Conservation (phyloP, 2,797 vertebrate genomes). For the Oreonectes daqikongensis region DNA sequence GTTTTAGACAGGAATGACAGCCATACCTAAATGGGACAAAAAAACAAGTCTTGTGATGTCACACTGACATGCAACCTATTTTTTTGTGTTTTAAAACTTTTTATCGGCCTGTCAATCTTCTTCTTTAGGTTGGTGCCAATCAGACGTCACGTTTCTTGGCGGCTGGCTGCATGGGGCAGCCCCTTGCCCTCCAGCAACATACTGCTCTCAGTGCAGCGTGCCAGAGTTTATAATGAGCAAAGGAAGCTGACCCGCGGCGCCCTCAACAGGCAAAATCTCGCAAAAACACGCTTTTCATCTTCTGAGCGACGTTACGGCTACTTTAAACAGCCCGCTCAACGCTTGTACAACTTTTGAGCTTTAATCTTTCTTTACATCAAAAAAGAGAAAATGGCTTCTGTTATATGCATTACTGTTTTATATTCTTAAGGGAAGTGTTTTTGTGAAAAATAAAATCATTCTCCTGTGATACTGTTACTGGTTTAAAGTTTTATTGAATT, state of each 20-base stretch:
- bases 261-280: slow-evolving; percentile 75
- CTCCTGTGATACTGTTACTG: slow-evolving; percentile 5
- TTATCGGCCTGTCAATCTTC: slow-evolving; percentile 17
- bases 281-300: slow-evolving; percentile 64
- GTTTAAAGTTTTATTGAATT: neutral
- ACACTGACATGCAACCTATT: neutral
- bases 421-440: neutral
- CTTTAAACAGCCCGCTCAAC: slow-evolving; percentile 77
- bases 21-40: neutral
- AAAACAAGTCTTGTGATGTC: neutral
- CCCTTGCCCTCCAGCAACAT: slow-evolving; percentile 60
- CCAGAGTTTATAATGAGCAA: slow-evolving; percentile 61
- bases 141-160: slow-evolving; percentile 68
- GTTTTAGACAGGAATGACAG: neutral
- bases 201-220: slow-evolving; percentile 63
- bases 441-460: slow-evolving; percentile 23
- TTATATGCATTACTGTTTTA: neutral
- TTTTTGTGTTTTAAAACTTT: slow-evolving; percentile 10
- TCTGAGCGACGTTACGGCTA: slow-evolving; percentile 65
- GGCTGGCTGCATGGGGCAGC: slow-evolving; percentile 70
- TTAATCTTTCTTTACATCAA: neutral
- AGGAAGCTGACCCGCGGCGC: slow-evolving; percentile 70
- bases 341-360: slow-evolving; percentile 74
- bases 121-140: slow-evolving; percentile 68
- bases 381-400: neutral